Evolutionary conservation across 2,113 vertebrate species (phyloP).

Genomic region (Pogona vitticeps): DNA sequence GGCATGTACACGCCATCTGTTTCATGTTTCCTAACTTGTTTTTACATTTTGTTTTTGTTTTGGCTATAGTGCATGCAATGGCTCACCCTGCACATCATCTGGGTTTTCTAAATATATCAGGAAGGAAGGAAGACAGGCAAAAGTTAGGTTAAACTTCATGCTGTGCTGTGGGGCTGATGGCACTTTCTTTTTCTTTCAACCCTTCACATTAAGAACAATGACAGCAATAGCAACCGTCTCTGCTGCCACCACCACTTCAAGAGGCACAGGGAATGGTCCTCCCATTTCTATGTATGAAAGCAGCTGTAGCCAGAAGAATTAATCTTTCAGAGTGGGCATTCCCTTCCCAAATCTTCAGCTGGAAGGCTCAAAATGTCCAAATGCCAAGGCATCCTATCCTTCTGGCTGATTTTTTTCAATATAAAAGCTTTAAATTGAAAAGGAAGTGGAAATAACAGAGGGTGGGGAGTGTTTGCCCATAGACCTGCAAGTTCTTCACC

Average conservation of each 20-base stretch:
- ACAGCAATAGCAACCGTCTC: too few relatives aligned
- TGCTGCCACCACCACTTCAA: too few relatives aligned
- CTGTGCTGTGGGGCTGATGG: too few relatives aligned
- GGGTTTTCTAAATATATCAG: neutral
- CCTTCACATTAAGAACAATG: too few relatives aligned
- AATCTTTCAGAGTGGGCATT: too few relatives aligned
- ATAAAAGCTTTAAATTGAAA: neutral
- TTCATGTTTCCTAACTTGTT: neutral
- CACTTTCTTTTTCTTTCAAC: too few relatives aligned
- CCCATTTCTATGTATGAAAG: too few relatives aligned
- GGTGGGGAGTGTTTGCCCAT: neutral
- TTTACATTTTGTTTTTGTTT: neutral
- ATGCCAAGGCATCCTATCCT: neutral
- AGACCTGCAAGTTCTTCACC: neutral
- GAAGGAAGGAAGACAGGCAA: too few relatives aligned
- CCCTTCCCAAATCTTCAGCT: neutral
- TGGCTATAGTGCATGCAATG: neutral
- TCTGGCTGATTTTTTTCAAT: neutral
- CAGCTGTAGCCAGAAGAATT: too few relatives aligned
- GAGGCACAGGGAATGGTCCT: too few relatives aligned
- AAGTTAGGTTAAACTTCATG: too few relatives aligned
- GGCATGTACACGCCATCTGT: neutral
- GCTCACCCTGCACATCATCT: neutral
- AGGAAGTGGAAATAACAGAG: neutral
- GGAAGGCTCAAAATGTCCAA: neutral